Evolutionary conservation across 2,113 vertebrate genomes (phyloP), one percentile per base, ranked within the genome.

Genomic region (Neolamprologus sp.): DNA sequence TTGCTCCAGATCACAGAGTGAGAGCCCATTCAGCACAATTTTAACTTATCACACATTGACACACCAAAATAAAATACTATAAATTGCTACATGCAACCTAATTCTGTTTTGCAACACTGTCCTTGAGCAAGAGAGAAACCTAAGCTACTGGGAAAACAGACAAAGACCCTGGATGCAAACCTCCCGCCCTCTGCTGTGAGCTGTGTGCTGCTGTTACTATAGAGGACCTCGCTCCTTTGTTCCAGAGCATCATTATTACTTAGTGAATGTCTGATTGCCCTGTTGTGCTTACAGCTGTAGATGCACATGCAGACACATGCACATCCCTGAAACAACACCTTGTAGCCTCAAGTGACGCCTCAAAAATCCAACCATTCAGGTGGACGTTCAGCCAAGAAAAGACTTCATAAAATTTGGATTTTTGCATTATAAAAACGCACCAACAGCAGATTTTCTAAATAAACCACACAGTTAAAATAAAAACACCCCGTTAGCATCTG

Each of bases 381-480:
- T 40, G 11, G 0, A 21, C 0, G 4, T 68, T 68, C 35, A 40
- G n/a, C 5, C 12, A 2, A 9, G 11, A 21, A 40, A 13, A 40
- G 2, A 42, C 12, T 42, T 9, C n/a, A 2, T 3, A 14, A 16
- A 40, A 71, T 75, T 47, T 11, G 23, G 40, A 47, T 47, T 47
- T 1, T 28, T 73, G 23, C 23, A 11, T 75, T 28, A 17, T 26
- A 75, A 28, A 73, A 75, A 28, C 0, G 0, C 40, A 47, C 14
- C 23, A 26, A 5, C 40, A 28, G 8, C 40, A 73, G 35, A 71
- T 40, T 23, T 23, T 71, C 0, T 28, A 45, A 73, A 73, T 75
- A 1, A 47, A 75, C 21, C 68, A 45, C 13, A 45, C 68, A 10
- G 37, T 11, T 45, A 45, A 47, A 26, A 73, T 26, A 26, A 28